Conservation (phyloP, 1,140 invertebrate species). For the Drosophila pachea region DNA sequence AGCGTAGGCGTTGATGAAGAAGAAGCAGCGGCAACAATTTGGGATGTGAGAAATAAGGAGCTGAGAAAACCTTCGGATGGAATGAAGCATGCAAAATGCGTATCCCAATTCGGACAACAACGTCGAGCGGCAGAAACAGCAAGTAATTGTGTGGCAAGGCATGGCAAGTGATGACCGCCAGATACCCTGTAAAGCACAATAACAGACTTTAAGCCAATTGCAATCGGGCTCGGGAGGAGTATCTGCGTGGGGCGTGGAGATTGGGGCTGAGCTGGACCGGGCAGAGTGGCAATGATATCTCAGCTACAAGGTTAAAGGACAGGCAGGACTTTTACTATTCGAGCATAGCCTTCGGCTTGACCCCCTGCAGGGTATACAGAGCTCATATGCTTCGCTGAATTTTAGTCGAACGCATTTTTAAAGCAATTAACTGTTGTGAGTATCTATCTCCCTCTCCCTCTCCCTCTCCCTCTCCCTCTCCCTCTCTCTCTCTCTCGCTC, state of each 20-base stretch:
- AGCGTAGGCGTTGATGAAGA: constrained; percentile 1
- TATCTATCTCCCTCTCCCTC: neutral
- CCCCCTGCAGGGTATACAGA: constrained; percentile 20
- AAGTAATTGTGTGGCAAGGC: neutral
- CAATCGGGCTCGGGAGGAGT: too few relatives aligned
- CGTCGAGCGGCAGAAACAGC: constrained; percentile 40
- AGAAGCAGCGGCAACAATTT: neutral
- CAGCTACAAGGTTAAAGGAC: too few relatives aligned
- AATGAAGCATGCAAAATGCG: constrained; percentile 68
- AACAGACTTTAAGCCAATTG: too few relatives aligned
- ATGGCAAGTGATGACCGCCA: neutral
- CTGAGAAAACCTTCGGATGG: constrained; percentile 18
- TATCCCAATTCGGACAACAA: constrained; percentile 37
- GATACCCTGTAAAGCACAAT: neutral
- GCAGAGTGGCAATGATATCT: too few relatives aligned
- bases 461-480: too few relatives aligned
- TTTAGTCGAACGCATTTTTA: constrained; percentile 44
- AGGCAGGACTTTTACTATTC: neutral
- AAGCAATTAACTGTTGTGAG: constrained; percentile 38
- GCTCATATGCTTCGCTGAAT: constrained; percentile 64
- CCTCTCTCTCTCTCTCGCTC: too few relatives aligned
- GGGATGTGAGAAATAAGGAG: constrained; percentile 42
- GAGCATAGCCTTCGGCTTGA: neutral
- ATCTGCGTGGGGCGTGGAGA: too few relatives aligned
- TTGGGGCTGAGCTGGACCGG: too few relatives aligned